phyloP scores from a whole-genome alignment of 2,888 invertebrate species.

The Cybosia mesomella region DNA sequence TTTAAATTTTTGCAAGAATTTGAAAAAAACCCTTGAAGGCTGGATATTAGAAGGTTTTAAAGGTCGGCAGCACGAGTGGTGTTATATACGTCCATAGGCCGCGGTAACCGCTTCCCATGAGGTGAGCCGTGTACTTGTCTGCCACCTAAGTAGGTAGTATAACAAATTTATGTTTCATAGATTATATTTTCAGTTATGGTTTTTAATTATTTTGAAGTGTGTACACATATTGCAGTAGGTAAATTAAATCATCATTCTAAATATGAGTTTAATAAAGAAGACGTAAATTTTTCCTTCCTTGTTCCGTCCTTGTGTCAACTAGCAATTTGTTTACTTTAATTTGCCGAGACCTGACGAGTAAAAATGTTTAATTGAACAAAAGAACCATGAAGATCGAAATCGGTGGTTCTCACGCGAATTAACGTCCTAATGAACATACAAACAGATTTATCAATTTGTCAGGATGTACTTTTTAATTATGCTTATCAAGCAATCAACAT shows the following conservation, averaged over 20 bases:
- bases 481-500: background rate
- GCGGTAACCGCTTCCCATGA: too few species aligned
- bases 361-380: background rate
- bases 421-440: constrained; percentile 2
- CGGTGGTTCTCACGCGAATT: background rate
- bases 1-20: too few species aligned
- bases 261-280: background rate
- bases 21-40: too few species aligned
- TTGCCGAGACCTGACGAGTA: background rate
- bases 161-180: too few species aligned
- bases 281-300: background rate
- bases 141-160: too few species aligned
- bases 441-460: constrained; percentile 3
- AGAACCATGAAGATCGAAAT: constrained; percentile 6
- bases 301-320: background rate
- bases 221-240: background rate
- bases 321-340: background rate
- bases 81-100: too few species aligned
- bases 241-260: background rate
- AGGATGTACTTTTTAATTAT: background rate
- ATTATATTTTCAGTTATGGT: background rate
- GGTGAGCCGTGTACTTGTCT: too few species aligned
- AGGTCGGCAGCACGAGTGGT: too few species aligned
- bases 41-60: too few species aligned
- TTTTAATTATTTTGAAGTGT: background rate